phyloP scores from a whole-genome alignment of 1,140 invertebrate species.

The Teleopsis dalmanni region DNA sequence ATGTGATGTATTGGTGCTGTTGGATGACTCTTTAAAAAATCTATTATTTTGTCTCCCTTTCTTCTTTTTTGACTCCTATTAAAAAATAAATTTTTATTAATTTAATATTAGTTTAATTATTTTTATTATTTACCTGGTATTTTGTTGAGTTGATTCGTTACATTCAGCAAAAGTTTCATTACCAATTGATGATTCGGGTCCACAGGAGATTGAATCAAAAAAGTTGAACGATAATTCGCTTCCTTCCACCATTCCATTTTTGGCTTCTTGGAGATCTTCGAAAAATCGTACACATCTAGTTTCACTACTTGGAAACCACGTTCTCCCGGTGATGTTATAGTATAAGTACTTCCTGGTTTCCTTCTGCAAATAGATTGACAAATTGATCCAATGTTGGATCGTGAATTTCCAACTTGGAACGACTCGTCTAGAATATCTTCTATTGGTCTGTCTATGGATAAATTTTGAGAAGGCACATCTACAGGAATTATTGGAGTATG shows the following conservation, averaged over 20 bases:
- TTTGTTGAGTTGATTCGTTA: too few relatives aligned
- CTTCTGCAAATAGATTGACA: conserved; percentile 14
- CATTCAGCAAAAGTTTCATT: conserved; percentile 8
- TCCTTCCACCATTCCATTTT: too few relatives aligned
- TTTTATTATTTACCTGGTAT: too few relatives aligned
- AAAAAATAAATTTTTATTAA: too few relatives aligned
- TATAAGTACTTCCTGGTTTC: too few relatives aligned
- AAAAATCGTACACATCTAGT: conserved; percentile 13
- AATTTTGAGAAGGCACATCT: conserved; percentile 2
- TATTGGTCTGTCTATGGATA: not conserved
- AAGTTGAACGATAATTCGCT: conserved; percentile 11
- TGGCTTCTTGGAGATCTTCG: conserved; percentile 10
- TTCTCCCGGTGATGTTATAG: conserved; percentile 10
- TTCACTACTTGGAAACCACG: conserved; percentile 14
- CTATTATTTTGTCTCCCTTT: too few relatives aligned
- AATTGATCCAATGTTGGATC: conserved; percentile 13
- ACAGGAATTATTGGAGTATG: conserved; percentile 11
- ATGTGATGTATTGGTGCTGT: too few relatives aligned
- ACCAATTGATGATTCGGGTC: conserved; percentile 6
- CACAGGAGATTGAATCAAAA: conserved; percentile 6
- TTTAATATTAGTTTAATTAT: too few relatives aligned
- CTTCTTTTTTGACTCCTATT: too few relatives aligned
- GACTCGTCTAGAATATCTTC: conserved; percentile 9
- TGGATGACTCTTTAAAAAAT: too few relatives aligned
- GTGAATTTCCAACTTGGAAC: conserved; percentile 9